Conservation (phyloP, 1,140 invertebrate genomes). For the Drosophila miranda region DNA sequence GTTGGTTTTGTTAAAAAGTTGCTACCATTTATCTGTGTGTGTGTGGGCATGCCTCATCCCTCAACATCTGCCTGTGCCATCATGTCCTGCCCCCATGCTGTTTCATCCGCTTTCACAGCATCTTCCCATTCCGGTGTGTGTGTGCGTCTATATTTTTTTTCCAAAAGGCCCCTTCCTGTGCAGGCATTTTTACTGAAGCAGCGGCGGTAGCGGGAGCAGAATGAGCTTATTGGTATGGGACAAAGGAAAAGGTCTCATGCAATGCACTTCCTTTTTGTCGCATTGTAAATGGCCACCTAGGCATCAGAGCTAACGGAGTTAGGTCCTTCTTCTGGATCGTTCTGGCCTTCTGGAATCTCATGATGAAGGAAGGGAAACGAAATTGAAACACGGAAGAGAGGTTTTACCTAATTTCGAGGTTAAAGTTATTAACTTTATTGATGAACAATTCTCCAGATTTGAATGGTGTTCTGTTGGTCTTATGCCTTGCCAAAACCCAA, state of each 20-base stretch:
- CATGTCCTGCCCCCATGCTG: slow-evolving; percentile 28
- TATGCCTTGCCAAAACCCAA: no score
- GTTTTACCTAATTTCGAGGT: slow-evolving; percentile 9
- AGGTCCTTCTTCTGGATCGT: not conserved
- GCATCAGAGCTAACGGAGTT: slow-evolving; percentile 5
- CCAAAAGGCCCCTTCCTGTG: slow-evolving; percentile 15
- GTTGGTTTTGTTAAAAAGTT: slow-evolving; percentile 71
- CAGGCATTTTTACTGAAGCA: slow-evolving; percentile 21
- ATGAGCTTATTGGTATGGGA: slow-evolving; percentile 31
- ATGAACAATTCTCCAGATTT: no score
- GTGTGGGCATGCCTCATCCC: slow-evolving; percentile 20
- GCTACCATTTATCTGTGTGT: slow-evolving; percentile 71
- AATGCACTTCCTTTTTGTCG: slow-evolving; percentile 59
- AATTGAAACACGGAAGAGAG: slow-evolving; percentile 9
- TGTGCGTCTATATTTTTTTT: slow-evolving; percentile 33
- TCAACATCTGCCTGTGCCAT: slow-evolving; percentile 5
- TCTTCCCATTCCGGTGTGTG: slow-evolving; percentile 10
- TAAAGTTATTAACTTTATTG: no score
- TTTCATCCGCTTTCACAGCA: slow-evolving; percentile 25
- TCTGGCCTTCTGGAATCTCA: slow-evolving; percentile 11
- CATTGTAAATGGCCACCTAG: slow-evolving; percentile 42
- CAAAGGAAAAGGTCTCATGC: slow-evolving; percentile 1
- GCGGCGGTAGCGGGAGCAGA: not conserved
- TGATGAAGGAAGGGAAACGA: not conserved
- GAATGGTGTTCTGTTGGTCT: no score